phyloP scores from a whole-genome alignment of 2,797 vertebrate species.

The Sebastes oblongus region DNA sequence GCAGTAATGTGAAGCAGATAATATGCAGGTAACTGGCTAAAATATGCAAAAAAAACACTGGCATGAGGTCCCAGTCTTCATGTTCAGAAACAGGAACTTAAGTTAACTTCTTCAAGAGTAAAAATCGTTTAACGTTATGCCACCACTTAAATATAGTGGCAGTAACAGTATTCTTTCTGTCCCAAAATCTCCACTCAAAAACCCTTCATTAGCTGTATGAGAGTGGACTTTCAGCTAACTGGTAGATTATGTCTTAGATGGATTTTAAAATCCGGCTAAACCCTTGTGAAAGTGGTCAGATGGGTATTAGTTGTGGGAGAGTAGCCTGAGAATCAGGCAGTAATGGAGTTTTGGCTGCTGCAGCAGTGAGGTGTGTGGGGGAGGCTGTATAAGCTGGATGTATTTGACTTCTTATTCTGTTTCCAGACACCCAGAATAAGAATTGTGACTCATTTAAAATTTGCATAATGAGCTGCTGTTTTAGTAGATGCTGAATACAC shows the following conservation, averaged over 20 bases:
- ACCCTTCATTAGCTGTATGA: not conserved
- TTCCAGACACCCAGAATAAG: not conserved
- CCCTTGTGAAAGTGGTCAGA: not conserved
- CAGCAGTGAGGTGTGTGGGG: not conserved
- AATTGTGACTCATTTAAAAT: slow-evolving; percentile 7
- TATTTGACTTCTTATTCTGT: slow-evolving; percentile 1
- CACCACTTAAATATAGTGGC: not conserved
- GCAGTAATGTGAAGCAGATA: not conserved
- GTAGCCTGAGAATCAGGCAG: not conserved
- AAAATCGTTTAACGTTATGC: not conserved
- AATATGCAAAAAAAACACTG: not conserved
- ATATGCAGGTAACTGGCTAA: too few relatives aligned
- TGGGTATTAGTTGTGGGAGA: slow-evolving; percentile 17
- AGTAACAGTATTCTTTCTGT: not conserved
- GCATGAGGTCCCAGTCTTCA: not conserved
- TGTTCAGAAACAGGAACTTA: not conserved
- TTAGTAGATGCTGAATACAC: not conserved
- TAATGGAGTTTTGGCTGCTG: slow-evolving; percentile 13
- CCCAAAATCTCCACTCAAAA: not conserved
- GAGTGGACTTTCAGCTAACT: not conserved
- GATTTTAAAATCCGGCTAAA: not conserved
- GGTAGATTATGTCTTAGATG: not conserved
- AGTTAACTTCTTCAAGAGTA: not conserved
- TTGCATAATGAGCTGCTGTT: not conserved
- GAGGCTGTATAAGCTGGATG: not conserved